phyloP scores from a whole-genome alignment of 2,113 vertebrate genomes.

The Cryptoleucopteryx plumbea region DNA sequence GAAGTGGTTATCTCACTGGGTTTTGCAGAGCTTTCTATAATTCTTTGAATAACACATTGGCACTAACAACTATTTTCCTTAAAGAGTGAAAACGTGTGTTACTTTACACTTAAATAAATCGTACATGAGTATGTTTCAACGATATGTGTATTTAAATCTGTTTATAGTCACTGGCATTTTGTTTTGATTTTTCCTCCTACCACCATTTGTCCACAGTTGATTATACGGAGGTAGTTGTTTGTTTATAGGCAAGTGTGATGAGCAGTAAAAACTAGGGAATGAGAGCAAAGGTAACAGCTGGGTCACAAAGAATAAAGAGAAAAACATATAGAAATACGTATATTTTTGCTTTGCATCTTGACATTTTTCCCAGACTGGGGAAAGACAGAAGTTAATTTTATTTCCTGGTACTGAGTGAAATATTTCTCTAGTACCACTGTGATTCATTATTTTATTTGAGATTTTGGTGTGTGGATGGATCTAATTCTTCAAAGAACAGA shows the following conservation, averaged over 20 bases:
- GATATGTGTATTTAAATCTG: background rate
- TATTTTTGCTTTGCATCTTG: background rate
- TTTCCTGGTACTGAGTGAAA: background rate
- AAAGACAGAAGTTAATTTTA: background rate
- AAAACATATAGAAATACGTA: background rate
- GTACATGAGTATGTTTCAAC: background rate
- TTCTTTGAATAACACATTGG: background rate
- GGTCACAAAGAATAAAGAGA: background rate
- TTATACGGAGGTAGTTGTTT: background rate
- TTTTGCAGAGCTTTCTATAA: background rate
- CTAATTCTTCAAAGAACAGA: background rate
- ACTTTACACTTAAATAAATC: slow-evolving; percentile 2
- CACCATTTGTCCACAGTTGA: background rate
- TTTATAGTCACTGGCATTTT: background rate
- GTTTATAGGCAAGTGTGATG: background rate
- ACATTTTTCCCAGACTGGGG: fast-evolving
- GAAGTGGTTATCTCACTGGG: background rate
- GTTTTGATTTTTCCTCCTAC: background rate
- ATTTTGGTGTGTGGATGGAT: background rate
- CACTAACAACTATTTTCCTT: background rate
- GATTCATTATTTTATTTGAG: background rate
- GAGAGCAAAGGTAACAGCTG: background rate
- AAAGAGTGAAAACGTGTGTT: background rate
- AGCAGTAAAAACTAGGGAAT: background rate
- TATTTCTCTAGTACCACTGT: background rate